Base-by-base conservation (phyloP, 2,888 invertebrate species). In the Caenorhabditis zanzibari region DNA sequence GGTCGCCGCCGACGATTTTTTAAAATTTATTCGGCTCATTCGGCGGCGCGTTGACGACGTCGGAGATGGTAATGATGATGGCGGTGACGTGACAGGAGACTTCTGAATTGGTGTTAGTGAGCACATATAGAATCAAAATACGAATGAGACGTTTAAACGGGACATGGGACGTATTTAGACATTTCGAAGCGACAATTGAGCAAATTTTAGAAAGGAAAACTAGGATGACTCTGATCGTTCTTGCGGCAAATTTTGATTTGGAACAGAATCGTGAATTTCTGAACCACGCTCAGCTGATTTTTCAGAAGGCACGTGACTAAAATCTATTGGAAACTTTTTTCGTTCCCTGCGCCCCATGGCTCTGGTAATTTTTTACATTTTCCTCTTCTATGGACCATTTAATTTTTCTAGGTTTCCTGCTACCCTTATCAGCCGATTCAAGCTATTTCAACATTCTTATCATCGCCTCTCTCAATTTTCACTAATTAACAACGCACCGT, bases 11-110 rank as follows among this genome's bases (percentile, higher is more conserved):
- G 72, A 59, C 59, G 72, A 59, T 26, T 81, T 81, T 56, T 76
- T 81, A n/a, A 71, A 44, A 38, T 73, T 54, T 22, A 66, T 66
- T n/a, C 81, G 75, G 54, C 71, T 81, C 81, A 82, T 77, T 71
- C 75, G 75, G 41, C 47, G 41, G 16, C 56, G 73, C 41, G 24
- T 68, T 24, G 58, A 47, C 32, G 41, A 58, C 1, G 47, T 7
- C 10, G 47, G 10, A 19, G 5, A 7, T 28, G 58, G 35, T 58
- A 10, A 58, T 24, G 54, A 52, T 52, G 35, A 14, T 68, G 35
- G 52, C 38, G 54, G 54, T 54, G 68, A 54, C 24, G 68, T 68
- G 52, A 54, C 54, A 54, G 54, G 54, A 49, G 68, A 38, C 54
- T 68, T 68, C 68, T 68, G 38, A 68, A 68, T 26, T 14, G 24